These are phyloP conservation scores for Barypeithes pellucidus DNA, from an alignment of 2,888 invertebrate genomes.

Conservation along the genomic window DNA sequence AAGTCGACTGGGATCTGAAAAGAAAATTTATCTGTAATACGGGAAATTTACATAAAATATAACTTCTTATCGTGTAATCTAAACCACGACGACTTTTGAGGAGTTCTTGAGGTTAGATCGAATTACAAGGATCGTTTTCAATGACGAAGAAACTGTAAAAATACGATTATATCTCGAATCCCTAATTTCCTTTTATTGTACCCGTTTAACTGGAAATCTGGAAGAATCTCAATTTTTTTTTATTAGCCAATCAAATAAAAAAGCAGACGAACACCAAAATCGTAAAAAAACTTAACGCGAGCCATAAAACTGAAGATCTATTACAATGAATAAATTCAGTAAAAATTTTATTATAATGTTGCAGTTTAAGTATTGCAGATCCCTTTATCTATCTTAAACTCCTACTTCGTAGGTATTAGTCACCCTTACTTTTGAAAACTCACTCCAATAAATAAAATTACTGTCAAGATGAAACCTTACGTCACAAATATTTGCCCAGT, in stretches of 20 bases:
- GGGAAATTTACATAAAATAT: neutral
- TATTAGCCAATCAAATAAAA: slow-evolving; percentile 1
- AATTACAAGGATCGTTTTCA: neutral
- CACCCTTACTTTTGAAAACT: too few relatives aligned
- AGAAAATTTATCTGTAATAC: neutral
- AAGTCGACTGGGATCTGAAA: neutral
- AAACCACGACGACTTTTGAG: neutral
- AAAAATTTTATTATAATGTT: too few relatives aligned
- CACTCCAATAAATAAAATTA: slow-evolving; percentile 2
- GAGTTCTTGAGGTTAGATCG: neutral
- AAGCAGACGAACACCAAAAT: neutral
- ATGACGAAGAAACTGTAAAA: neutral
- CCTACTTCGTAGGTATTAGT: too few relatives aligned
- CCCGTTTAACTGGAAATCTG: neutral
- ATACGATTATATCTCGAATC: neutral
- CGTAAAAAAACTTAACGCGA: neutral
- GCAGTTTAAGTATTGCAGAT: too few relatives aligned
- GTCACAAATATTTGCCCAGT: neutral
- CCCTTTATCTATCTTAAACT: too few relatives aligned
- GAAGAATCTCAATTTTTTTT: slow-evolving; percentile 1
- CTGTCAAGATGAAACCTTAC: slow-evolving; percentile 7
- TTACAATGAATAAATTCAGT: too few relatives aligned
- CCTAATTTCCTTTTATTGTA: neutral
- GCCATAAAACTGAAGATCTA: neutral
- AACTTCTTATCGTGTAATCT: neutral